These are phyloP conservation scores for Tridacna gigas DNA, from an alignment of 2,888 invertebrate genomes.

Conservation along the genomic window DNA sequence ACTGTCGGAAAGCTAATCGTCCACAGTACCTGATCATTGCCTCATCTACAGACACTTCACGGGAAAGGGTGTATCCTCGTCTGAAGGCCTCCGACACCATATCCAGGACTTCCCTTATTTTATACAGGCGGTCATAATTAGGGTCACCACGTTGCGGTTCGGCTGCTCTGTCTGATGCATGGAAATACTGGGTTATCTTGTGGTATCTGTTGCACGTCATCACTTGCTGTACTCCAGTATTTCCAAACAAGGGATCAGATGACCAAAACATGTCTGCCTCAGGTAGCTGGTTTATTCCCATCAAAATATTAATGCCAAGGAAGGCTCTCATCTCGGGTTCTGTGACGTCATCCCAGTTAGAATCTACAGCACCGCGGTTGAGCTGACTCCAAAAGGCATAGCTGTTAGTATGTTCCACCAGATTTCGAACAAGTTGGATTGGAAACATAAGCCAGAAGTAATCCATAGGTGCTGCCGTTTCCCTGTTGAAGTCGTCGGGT, in stretches of 20 bases:
- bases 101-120: constrained; percentile 15
- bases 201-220: constrained; percentile 45
- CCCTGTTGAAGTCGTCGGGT: too few relatives aligned
- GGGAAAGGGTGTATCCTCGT: constrained; percentile 12
- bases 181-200: constrained; percentile 38
- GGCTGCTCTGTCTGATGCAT: constrained; percentile 28
- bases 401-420: constrained; percentile 34
- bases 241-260: constrained; percentile 25
- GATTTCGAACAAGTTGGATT: too few relatives aligned
- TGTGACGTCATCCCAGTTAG: not conserved
- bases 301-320: constrained; percentile 37
- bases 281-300: constrained; percentile 47
- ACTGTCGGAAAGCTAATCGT: constrained; percentile 16
- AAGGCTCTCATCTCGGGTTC: constrained; percentile 31
- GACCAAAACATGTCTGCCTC: constrained; percentile 43
- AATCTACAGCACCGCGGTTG: not conserved
- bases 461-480: too few relatives aligned
- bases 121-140: constrained; percentile 16
- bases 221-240: constrained; percentile 7
- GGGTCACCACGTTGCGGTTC: constrained; percentile 5
- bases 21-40: constrained; percentile 39
- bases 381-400: constrained; percentile 35
- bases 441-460: too few relatives aligned
- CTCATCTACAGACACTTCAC: constrained; percentile 39
- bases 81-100: not conserved